Conservation (phyloP, 2,888 invertebrate species). For the Arrhopalites spinosus region DNA sequence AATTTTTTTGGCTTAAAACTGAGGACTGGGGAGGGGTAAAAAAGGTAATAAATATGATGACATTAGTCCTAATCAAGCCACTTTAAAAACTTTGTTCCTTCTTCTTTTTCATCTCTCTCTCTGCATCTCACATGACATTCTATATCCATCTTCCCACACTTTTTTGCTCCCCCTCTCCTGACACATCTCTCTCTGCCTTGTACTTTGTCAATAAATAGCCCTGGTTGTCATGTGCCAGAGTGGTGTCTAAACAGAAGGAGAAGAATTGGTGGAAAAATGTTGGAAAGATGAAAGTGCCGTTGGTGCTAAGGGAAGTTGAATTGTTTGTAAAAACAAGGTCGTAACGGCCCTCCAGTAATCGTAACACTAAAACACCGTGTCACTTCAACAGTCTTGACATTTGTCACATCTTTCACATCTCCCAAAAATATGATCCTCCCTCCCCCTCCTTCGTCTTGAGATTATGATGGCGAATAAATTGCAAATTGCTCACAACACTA, state of each 20-base stretch:
- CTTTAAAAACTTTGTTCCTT: slow-evolving; percentile 36
- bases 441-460: not conserved
- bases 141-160: no score
- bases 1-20: not conserved
- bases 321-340: slow-evolving; percentile 26
- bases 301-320: not conserved
- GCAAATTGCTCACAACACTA: not conserved
- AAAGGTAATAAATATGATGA: slow-evolving; percentile 44
- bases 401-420: not conserved
- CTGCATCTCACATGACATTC: no score
- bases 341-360: not conserved
- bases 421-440: not conserved
- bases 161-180: not conserved
- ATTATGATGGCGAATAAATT: not conserved
- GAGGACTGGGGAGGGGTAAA: slow-evolving; percentile 11
- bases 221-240: not conserved
- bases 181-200: slow-evolving; percentile 7
- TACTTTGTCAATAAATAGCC: slow-evolving; percentile 23
- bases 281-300: no score
- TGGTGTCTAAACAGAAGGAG: not conserved
- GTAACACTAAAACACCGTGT: slow-evolving; percentile 4
- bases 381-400: slow-evolving; percentile 8
- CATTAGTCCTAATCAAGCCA: slow-evolving; percentile 47
- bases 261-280: not conserved
- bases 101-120: slow-evolving; percentile 17